Evolutionary conservation across 2,888 invertebrate genomes (phyloP), one percentile per base, ranked within the genome.

Genomic region (Saturnia pavonia): DNA sequence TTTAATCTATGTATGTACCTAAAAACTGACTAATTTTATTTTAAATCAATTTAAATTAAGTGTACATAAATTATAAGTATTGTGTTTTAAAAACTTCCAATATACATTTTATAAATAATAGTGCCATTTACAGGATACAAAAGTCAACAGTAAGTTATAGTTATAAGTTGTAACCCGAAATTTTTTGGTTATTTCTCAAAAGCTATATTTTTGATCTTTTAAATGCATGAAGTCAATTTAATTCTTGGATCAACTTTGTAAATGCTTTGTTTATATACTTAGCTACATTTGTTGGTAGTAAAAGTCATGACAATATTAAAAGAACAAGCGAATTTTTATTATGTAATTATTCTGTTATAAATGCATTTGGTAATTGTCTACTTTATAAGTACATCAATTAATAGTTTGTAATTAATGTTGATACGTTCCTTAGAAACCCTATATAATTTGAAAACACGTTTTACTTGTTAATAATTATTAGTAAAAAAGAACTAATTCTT

Each of bases 381-480:
- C 40, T 22, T 22, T 42, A 11, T 54, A 63, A 69, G 65, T 40
- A 40, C 51, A 27, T 48, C 34, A 51, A 34, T 19, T 27, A 63
- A 70, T 70, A 66, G 51, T 70, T 66, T 45, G 40, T 65, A 48
- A 51, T n/a, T 19, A 54, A 40, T 66, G n/a, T 70, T 48, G 70
- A 70, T 69, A 77, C 73, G 76, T 80, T 78, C 75, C 76, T 75
- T 71, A 76, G 70, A 67, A 71, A 75, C 77, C 81, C 77, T 78
- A 80, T 77, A 73, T 45, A 54, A 74, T 69, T 69, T 72, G 34
- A 65, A 34, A 70, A 70, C 42, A 70, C 54, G 67, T 72, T 71
- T 69, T 69, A 73, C 67, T 67, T 71, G 51, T 70, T 72, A 74
- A 71, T 72, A 73, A 71, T 70, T 51, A 73, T 74, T 73, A 71